These are phyloP conservation scores for Drosophila chauvacae DNA, from an alignment of 1,140 invertebrate species.

Conservation along the genomic window DNA sequence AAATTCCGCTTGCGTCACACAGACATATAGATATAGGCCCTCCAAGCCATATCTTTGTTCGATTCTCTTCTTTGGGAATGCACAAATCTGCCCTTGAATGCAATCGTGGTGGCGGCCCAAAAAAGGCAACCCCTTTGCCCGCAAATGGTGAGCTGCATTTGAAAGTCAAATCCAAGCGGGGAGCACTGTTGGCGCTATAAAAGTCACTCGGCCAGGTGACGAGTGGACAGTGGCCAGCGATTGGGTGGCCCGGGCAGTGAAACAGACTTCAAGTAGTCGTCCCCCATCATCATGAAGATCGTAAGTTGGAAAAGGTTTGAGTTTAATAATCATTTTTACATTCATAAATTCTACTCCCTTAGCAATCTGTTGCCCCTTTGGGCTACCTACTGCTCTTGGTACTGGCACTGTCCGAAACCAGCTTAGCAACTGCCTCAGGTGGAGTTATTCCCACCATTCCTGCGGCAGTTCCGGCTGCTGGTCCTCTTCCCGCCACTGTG, in stretches of 20 bases:
- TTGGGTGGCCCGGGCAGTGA: conserved; percentile 12
- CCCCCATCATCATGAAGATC: conserved; percentile 47
- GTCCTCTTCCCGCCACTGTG: conserved; percentile 9
- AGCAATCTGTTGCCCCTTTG: conserved; percentile 16
- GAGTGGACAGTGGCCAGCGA: conserved; percentile 47
- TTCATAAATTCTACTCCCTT: neutral
- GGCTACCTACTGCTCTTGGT: conserved; percentile 46
- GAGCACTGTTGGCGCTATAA: conserved; percentile 30
- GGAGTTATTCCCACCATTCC: conserved; percentile 22
- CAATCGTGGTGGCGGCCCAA: conserved; percentile 32
- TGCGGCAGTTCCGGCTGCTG: conserved; percentile 4
- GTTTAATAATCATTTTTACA: neutral
- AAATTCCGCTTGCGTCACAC: conserved; percentile 59
- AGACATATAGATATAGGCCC: neutral
- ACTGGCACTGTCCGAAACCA: conserved; percentile 45
- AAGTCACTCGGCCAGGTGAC: neutral
- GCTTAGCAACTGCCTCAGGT: conserved; percentile 49
- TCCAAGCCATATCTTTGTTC: conserved; percentile 7
- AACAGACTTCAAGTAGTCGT: neutral
- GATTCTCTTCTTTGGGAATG: conserved; percentile 49
- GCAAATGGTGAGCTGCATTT: conserved; percentile 61
- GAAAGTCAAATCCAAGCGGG: conserved; percentile 52
- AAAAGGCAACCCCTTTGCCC: conserved; percentile 21
- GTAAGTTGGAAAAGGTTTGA: conserved; percentile 30
- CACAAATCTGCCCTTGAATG: conserved; percentile 61